Evolutionary conservation across 2,888 invertebrate genomes (phyloP).

Genomic region (Melanargia galathea): DNA sequence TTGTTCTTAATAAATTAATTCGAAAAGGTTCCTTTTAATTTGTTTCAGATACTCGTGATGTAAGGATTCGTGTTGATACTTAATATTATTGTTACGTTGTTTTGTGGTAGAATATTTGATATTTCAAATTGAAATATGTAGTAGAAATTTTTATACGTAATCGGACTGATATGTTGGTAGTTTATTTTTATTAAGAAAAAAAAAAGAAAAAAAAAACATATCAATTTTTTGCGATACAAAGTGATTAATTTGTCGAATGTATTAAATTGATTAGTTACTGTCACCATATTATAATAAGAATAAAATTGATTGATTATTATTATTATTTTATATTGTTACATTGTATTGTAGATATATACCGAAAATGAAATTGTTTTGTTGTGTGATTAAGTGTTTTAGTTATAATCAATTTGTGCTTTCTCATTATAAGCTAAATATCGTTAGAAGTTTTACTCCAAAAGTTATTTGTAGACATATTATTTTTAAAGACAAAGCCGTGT

Average conservation of each 20-base stretch:
- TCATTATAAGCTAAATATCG: no score
- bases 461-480: no score
- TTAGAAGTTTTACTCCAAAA: no score
- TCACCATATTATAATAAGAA: neutral
- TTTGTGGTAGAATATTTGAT: conserved; percentile 15
- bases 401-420: neutral
- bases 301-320: neutral
- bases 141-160: conserved; percentile 10
- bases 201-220: conserved; percentile 2
- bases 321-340: neutral
- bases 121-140: conserved; percentile 16
- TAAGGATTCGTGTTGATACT: neutral
- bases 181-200: conserved; percentile 1
- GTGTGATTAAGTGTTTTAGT: neutral
- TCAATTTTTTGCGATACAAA: conserved; percentile 12
- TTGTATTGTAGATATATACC: neutral
- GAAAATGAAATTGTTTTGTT: conserved; percentile 3
- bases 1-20: neutral
- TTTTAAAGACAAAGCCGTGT: no score
- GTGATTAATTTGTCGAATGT: conserved; percentile 2
- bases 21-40: neutral
- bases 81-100: conserved; percentile 13
- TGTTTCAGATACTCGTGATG: conserved; percentile 6
- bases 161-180: neutral
- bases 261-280: neutral